Evolutionary conservation across 2,113 vertebrate genomes (phyloP).

Genomic region (Psammodynastes pulverulentus): DNA sequence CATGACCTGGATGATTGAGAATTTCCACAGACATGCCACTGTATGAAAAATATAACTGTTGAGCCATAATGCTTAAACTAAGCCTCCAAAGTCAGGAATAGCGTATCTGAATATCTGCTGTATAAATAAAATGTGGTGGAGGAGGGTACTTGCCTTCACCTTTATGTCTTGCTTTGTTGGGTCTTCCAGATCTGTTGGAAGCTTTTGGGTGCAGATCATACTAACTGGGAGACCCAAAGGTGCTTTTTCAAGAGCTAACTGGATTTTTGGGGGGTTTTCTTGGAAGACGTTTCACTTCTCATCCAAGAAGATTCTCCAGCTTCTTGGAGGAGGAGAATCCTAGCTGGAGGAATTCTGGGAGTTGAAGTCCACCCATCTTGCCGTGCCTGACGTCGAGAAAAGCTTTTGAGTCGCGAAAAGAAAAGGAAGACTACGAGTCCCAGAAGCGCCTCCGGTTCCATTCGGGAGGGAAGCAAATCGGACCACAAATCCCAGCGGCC

Average conservation of each 20-base stretch:
- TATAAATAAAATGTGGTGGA: too few relatives aligned
- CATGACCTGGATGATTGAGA: too few relatives aligned
- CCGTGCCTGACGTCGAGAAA: background rate
- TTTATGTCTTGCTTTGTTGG: background rate
- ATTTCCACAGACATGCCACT: background rate
- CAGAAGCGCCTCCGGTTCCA: background rate
- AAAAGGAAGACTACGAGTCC: background rate
- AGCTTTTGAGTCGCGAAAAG: background rate
- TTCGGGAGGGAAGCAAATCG: background rate
- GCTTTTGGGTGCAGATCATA: background rate
- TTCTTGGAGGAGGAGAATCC: too few relatives aligned
- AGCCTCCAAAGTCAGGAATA: background rate
- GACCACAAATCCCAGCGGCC: slow-evolving; percentile 15
- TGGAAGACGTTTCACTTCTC: too few relatives aligned
- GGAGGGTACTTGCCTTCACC: too few relatives aligned
- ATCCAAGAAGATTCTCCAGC: too few relatives aligned
- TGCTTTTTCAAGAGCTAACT: too few relatives aligned
- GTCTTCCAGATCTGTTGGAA: background rate
- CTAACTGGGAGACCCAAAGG: background rate
- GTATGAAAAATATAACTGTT: background rate
- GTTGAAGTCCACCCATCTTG: background rate
- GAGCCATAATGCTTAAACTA: background rate
- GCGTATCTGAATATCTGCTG: background rate
- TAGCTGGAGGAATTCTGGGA: background rate
- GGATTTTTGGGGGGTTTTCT: too few relatives aligned